phyloP scores from a whole-genome alignment of 2,888 invertebrate genomes.

The Dasysyrphus albostriatus region DNA sequence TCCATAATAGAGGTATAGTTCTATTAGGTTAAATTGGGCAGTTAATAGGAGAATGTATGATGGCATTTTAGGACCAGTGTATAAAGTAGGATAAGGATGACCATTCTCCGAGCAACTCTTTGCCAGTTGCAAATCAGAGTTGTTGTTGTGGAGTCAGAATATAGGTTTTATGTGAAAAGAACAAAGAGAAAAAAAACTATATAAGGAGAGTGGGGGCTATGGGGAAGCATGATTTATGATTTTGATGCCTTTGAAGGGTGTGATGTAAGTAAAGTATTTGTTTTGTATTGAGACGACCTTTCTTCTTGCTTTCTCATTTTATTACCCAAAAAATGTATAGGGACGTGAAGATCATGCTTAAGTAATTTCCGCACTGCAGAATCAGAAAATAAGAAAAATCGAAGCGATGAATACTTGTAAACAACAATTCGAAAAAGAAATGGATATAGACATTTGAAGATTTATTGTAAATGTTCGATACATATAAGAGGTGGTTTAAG shows the following conservation, averaged over 20 bases:
- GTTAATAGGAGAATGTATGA: slow-evolving; percentile 73
- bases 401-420: not conserved
- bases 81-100: not conserved
- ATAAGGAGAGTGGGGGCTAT: not conserved
- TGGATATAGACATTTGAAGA: slow-evolving; percentile 39
- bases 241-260: slow-evolving; percentile 48
- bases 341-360: slow-evolving; percentile 50
- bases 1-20: slow-evolving; percentile 71
- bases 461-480: slow-evolving; percentile 28
- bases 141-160: slow-evolving; percentile 48
- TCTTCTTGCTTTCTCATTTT: slow-evolving; percentile 41
- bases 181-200: not conserved
- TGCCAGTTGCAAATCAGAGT: slow-evolving; percentile 54
- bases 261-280: slow-evolving; percentile 67
- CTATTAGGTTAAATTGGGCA: slow-evolving; percentile 75
- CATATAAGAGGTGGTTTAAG: slow-evolving; percentile 5
- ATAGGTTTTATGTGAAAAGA: slow-evolving; percentile 38
- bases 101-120: slow-evolving; percentile 20
- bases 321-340: slow-evolving; percentile 13
- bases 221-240: slow-evolving; percentile 40
- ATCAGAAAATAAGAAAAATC: slow-evolving; percentile 3
- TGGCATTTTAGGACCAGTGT: slow-evolving; percentile 42
- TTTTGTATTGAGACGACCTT: slow-evolving; percentile 35
- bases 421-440: slow-evolving; percentile 9
- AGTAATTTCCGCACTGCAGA: slow-evolving; percentile 33